Evolutionary conservation across 2,113 vertebrate species (phyloP).

Genomic region (Sphyrna mokarran): DNA sequence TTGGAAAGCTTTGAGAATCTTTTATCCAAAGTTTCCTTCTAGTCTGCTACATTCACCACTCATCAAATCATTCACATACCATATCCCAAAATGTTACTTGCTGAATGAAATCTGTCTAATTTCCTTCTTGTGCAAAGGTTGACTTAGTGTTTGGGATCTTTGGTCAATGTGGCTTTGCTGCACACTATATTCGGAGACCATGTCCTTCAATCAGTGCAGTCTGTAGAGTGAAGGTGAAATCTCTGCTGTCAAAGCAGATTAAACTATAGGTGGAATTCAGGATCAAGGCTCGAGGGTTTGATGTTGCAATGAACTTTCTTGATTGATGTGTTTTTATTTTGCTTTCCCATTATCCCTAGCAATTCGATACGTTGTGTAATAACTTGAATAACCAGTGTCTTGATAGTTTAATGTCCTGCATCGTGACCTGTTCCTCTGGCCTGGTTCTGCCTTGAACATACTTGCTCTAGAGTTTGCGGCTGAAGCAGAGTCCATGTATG

Average conservation of each 20-base stretch:
- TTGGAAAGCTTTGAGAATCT: too few species aligned
- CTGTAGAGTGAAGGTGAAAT: neutral
- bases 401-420: neutral
- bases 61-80: neutral
- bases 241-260: neutral
- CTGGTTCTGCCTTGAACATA: neutral
- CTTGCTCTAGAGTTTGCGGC: neutral
- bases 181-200: neutral
- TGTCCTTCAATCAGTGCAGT: neutral
- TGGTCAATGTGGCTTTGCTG: neutral
- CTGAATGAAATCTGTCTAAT: neutral
- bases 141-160: neutral
- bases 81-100: neutral
- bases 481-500: neutral
- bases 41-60: neutral
- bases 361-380: neutral
- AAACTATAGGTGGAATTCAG: neutral
- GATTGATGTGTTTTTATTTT: neutral
- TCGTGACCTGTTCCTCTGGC: neutral
- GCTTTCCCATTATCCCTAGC: neutral
- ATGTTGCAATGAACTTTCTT: neutral
- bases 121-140: neutral
- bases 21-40: too few species aligned
- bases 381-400: neutral
- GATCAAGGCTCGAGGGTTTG: neutral